Base-by-base conservation (phyloP, 2,113 vertebrate species). In the Sinocyclocheilus grahami region DNA sequence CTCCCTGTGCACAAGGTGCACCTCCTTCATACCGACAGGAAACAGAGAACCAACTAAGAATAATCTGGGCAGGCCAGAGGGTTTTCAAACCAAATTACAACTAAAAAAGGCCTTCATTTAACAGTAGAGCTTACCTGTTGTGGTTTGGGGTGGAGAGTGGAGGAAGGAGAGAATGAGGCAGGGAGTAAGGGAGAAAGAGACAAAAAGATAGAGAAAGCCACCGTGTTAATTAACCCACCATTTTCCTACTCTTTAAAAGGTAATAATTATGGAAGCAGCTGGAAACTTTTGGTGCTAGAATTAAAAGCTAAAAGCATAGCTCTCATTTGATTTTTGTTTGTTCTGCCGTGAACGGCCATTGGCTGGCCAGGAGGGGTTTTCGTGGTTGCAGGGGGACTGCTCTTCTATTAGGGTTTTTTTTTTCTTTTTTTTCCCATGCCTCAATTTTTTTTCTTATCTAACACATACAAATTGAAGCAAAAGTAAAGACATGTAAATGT, bases 391-490 rank as follows among this genome's bases (percentile, higher is more conserved):
- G 27, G 55, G 86, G 85, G 65, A 81, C 55, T 75, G 85, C 60
- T 83, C 85, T 83, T 91, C 90, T 92, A 88, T 89, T 82, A 81
- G 6, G 51, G 74, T 77, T 58, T 86, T 92, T 55, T 55, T 48
- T 90, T 78, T 2, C 9, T 30, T 33, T 33, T 33, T 63, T 71
- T 30, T 27, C 27, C 69, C 87, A 48, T 18, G 87, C 89, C 85
- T 90, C 86, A 86, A 87, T 33, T 92, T 92, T 91, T 92, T 90
- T 84, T 91, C 91, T 90, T 91, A 92, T 93, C 93, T 95, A 93
- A 94, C 94, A 95, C 95, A 91, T 95, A 85, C 94, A 93, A 94
- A 94, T 94, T 94, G 94, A 92, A 90, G 92, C 82, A 95, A 95
- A 94, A 91, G 91, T 92, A 93, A 92, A 93, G 91, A 76, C 86